phyloP scores from a whole-genome alignment of 2,797 vertebrate species.

The Tapirus indicus region DNA sequence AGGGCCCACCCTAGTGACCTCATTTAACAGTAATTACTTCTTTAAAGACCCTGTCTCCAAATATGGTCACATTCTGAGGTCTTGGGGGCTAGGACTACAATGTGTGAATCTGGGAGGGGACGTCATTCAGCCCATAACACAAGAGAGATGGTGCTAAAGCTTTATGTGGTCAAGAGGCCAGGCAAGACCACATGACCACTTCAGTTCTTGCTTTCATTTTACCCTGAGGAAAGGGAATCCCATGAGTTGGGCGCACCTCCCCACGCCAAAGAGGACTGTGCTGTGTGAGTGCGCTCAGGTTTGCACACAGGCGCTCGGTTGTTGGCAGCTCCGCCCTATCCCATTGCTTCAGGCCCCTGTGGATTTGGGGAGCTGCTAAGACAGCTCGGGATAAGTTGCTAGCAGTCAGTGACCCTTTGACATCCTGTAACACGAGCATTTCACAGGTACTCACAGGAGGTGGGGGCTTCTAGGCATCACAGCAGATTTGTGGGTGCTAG shows the following conservation, averaged over 20 bases:
- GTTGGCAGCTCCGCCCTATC: background rate
- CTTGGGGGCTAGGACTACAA: background rate
- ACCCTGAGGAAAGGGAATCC: no score
- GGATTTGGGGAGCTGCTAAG: background rate
- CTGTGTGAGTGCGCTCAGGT: background rate
- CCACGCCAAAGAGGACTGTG: no score
- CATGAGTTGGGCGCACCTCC: background rate
- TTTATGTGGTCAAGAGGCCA: background rate
- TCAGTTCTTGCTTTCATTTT: background rate
- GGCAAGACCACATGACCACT: background rate
- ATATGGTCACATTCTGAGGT: background rate
- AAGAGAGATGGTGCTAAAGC: background rate
- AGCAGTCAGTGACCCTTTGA: background rate
- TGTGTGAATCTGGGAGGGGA: background rate
- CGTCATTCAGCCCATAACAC: no score
- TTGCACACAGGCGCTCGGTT: fast-evolving
- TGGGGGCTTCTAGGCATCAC: background rate
- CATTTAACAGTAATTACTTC: background rate
- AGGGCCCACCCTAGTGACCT: background rate
- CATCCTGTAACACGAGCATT: background rate
- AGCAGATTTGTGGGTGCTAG: no score
- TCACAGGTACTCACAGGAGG: background rate
- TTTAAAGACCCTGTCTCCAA: background rate
- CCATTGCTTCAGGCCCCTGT: background rate
- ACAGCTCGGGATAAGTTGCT: background rate